A percentile compares a stretch with the other conserved stretches of the same genome.
Evolutionary conservation across 1,140 invertebrate species (phyloP).

Genomic region (Drosophila biarmipes): DNA sequence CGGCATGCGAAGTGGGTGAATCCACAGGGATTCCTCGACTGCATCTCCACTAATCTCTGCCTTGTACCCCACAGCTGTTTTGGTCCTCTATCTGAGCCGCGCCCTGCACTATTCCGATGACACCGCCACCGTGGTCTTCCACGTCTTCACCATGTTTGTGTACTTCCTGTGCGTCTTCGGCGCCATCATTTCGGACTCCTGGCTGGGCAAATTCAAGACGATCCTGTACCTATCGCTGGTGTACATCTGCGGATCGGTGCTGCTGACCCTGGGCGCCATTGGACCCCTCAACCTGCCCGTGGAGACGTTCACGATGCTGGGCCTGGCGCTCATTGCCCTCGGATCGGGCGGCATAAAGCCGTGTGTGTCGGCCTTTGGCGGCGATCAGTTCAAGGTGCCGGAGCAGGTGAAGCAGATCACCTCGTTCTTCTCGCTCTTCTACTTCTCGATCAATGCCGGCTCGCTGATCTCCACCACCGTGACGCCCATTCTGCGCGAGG

Average conservation of each 20-base stretch:
- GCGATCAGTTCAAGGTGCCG: slow-evolving; percentile 96
- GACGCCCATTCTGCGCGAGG: slow-evolving; percentile 93
- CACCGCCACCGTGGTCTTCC: slow-evolving; percentile 91
- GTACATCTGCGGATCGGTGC: slow-evolving; percentile 93
- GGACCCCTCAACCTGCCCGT: slow-evolving; percentile 87
- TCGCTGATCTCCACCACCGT: slow-evolving; percentile 95
- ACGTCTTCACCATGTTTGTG: slow-evolving; percentile 91
- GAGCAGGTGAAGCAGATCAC: slow-evolving; percentile 91
- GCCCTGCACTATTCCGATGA: slow-evolving; percentile 88
- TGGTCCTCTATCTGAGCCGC: slow-evolving; percentile 91
- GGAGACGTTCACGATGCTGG: slow-evolving; percentile 89
- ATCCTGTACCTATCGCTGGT: slow-evolving; percentile 95
- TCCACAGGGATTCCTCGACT: neutral
- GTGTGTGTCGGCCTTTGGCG: slow-evolving; percentile 98
- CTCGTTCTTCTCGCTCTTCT: slow-evolving; percentile 97
- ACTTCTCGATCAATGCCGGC: slow-evolving; percentile 97
- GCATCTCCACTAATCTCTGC: slow-evolving; percentile 85
- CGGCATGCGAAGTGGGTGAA: slow-evolving; percentile 95
- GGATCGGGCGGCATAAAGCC: slow-evolving; percentile 99
- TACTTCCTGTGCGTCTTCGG: slow-evolving; percentile 93
- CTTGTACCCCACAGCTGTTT: slow-evolving; percentile 87
- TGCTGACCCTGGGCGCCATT: slow-evolving; percentile 90
- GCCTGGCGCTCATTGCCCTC: slow-evolving; percentile 92
- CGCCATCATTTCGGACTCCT: slow-evolving; percentile 93
- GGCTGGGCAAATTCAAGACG: slow-evolving; percentile 93